Conservation (phyloP, 2,797 vertebrate species). For the Gallinago stenura region DNA sequence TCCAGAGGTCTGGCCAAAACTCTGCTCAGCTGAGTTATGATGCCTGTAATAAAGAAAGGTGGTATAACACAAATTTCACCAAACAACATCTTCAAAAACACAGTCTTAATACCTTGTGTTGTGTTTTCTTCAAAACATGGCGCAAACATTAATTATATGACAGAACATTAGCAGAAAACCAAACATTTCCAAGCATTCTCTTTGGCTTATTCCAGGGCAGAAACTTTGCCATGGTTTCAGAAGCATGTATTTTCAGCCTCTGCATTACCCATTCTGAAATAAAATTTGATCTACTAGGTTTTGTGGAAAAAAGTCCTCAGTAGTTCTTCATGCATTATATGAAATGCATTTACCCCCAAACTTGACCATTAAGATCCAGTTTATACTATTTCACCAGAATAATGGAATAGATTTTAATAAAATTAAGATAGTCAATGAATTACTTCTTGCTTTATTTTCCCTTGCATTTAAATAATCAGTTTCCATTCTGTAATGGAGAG, state of each 20-base stretch:
- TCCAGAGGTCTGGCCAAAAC: not conserved
- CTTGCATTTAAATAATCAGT: not conserved
- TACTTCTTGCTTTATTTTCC: not conserved
- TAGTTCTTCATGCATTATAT: not conserved
- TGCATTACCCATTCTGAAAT: accelerated
- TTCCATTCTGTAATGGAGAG: not conserved
- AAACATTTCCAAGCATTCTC: not conserved
- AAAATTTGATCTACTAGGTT: not conserved
- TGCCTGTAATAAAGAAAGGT: not conserved
- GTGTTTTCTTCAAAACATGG: not conserved
- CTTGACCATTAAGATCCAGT: not conserved
- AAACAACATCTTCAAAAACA: not conserved
- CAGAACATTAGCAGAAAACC: not conserved
- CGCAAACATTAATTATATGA: not conserved
- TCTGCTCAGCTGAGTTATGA: not conserved
- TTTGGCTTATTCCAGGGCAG: not conserved
- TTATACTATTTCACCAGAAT: not conserved
- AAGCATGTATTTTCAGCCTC: not conserved
- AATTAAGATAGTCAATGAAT: not conserved
- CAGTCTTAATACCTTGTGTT: not conserved
- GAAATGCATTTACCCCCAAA: not conserved
- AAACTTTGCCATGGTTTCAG: not conserved
- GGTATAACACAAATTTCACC: not conserved
- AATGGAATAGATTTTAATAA: not conserved
- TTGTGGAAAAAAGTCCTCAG: not conserved